Conservation (phyloP, 2,113 vertebrate species). For the Menura novaehollandiae region DNA sequence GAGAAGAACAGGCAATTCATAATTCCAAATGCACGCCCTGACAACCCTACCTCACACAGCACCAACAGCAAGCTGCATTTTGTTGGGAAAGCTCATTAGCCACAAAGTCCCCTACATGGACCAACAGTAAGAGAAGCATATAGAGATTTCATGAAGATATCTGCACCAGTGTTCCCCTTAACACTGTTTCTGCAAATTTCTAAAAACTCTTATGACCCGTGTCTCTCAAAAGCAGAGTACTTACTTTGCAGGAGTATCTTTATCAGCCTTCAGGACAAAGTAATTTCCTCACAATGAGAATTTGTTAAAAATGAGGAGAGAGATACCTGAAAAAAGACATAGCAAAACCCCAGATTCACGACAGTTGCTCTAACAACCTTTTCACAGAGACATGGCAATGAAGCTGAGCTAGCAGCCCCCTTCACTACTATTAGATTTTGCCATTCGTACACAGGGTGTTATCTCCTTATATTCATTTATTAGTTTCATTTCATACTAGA, state of each 20-base stretch:
- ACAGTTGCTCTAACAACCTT: background rate
- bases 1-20: background rate
- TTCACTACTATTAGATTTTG: background rate
- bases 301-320: background rate
- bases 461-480: background rate
- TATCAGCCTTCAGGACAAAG: background rate
- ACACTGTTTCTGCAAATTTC: background rate
- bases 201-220: background rate
- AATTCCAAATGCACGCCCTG: background rate
- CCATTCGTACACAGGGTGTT: background rate
- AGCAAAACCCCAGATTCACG: background rate
- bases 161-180: background rate
- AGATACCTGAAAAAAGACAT: background rate
- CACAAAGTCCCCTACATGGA: background rate
- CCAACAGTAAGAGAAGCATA: accelerated
- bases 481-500: background rate
- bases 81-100: background rate
- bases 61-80: background rate
- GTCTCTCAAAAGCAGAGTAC: background rate
- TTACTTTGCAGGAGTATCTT: background rate
- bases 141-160: accelerated
- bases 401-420: background rate
- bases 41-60: background rate
- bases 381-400: background rate
- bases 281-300: background rate